These are phyloP conservation scores for Lerista edwardsae DNA, from an alignment of 2,797 vertebrate genomes.

Conservation along the genomic window DNA sequence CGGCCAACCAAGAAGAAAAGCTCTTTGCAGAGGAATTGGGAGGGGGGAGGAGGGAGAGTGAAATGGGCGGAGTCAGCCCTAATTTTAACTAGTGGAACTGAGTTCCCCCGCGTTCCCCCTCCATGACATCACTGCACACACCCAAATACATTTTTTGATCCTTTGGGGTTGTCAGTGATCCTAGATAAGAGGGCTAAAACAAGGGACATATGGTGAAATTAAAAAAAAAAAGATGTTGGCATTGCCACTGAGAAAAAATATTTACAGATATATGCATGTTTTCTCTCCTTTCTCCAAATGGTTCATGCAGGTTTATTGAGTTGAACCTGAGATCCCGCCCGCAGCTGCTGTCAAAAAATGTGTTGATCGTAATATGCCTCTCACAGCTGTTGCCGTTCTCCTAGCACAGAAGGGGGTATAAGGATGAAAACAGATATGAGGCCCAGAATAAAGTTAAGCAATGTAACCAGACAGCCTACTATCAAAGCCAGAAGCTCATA, in stretches of 20 bases:
- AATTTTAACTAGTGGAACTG: no score
- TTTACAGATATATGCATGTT: background rate
- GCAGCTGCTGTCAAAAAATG: slow-evolving; percentile 45
- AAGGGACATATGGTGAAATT: slow-evolving; percentile 13
- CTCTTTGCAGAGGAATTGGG: no score
- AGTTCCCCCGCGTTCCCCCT: no score
- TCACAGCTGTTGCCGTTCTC: slow-evolving; percentile 73
- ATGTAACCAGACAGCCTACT: slow-evolving; percentile 25
- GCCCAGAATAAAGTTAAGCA: slow-evolving; percentile 51
- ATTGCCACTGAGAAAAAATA: slow-evolving; percentile 23
- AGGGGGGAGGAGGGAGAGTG: no score
- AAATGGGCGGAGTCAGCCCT: no score
- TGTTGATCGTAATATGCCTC: slow-evolving; percentile 41
- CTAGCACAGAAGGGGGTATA: slow-evolving; percentile 49
- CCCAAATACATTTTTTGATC: background rate
- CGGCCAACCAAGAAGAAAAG: no score
- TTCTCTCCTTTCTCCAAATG: slow-evolving; percentile 21
- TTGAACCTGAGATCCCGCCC: background rate
- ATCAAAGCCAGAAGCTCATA: slow-evolving; percentile 36
- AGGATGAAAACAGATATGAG: slow-evolving; percentile 66
- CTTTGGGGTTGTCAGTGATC: no score
- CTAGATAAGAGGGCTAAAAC: no score
- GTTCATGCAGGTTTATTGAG: slow-evolving; percentile 12
- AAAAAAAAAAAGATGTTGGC: background rate
- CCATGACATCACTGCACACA: no score